Percentiles rank a stretch among this genome's conserved stretches.
phyloP scores from a whole-genome alignment of 2,888 invertebrate species.

The Villa cingulata region DNA sequence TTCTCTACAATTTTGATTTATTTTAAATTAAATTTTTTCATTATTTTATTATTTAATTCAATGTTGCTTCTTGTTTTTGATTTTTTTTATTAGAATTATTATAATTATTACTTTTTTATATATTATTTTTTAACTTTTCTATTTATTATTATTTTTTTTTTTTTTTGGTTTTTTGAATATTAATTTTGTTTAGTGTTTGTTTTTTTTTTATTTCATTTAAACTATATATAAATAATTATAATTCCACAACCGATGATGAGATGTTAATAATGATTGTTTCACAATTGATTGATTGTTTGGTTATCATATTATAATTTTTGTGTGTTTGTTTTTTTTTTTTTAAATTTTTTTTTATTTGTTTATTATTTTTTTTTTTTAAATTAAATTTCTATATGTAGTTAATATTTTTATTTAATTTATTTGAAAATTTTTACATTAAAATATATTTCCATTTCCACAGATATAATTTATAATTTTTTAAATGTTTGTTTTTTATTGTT shows the following conservation, averaged over 20 bases:
- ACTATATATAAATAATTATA: conserved; percentile 4
- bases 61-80: background rate
- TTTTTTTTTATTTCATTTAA: background rate
- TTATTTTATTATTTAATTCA: too few relatives aligned
- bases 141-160: background rate
- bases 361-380: conserved; percentile 5
- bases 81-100: too few relatives aligned
- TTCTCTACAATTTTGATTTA: too few relatives aligned
- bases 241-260: conserved; percentile 10
- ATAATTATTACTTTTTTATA: too few relatives aligned
- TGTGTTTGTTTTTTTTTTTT: conserved; percentile 5
- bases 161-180: background rate
- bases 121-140: background rate
- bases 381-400: background rate
- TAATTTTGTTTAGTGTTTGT: background rate
- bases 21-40: too few relatives aligned
- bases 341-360: conserved; percentile 6
- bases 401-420: conserved; percentile 5
- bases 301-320: conserved; percentile 12
- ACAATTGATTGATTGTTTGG: conserved; percentile 18
- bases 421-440: background rate
- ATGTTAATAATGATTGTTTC: conserved; percentile 19
- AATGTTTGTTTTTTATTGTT: too few relatives aligned
- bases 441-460: too few relatives aligned
- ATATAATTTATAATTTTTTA: too few relatives aligned